Conservation (phyloP, 2,113 vertebrate species). For the Pongo pygmaeus region DNA sequence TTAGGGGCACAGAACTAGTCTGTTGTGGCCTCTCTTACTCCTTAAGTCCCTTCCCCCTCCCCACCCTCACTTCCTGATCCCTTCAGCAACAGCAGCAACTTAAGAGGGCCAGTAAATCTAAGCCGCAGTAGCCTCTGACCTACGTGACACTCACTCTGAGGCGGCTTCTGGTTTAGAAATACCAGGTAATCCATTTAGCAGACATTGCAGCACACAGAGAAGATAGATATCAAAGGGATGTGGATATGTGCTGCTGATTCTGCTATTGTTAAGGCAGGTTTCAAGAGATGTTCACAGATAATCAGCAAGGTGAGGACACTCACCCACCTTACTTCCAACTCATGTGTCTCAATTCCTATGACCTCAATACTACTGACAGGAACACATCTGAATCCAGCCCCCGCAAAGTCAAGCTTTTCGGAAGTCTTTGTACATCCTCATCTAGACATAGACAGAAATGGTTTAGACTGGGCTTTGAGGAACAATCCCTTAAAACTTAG, state of each 20-base stretch:
- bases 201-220: background rate
- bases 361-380: background rate
- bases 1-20: constrained; percentile 9
- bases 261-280: background rate
- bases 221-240: background rate
- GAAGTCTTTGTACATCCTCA: background rate
- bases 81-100: constrained; percentile 40
- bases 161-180: constrained; percentile 16
- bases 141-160: background rate
- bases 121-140: constrained; percentile 4
- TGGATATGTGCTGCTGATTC: background rate
- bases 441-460: background rate
- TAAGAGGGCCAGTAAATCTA: background rate
- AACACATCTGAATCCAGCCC: background rate
- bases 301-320: background rate
- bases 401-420: background rate
- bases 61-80: background rate
- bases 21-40: background rate
- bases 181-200: background rate
- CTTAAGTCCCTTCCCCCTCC: background rate
- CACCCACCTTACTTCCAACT: background rate
- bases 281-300: background rate
- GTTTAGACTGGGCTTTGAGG: background rate
- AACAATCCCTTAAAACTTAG: background rate
- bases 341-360: background rate